Percentiles rank a stretch among this genome's conserved stretches.
Evolutionary conservation across 1,140 invertebrate species (phyloP).

Genomic region (Tetragnatha versicolor): DNA sequence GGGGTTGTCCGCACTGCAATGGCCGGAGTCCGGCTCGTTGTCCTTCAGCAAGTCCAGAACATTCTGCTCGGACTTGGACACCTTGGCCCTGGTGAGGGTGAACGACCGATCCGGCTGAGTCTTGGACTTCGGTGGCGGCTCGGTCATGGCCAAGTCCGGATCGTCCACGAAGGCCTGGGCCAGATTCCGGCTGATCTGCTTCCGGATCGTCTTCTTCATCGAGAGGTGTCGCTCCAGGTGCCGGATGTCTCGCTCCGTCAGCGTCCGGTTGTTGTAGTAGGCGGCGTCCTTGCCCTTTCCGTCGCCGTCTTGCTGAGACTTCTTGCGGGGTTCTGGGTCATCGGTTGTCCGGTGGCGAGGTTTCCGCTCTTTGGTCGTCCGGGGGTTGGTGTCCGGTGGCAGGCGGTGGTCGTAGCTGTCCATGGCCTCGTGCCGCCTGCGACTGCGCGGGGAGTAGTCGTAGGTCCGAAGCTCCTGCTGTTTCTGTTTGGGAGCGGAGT

Average conservation of each 20-base stretch:
- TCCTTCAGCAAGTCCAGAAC: slow-evolving; percentile 75
- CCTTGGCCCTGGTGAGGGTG: slow-evolving; percentile 58
- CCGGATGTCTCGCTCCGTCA: slow-evolving; percentile 76
- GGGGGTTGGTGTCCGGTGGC: neutral
- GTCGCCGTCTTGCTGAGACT: neutral
- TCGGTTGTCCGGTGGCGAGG: slow-evolving; percentile 18
- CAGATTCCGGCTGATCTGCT: slow-evolving; percentile 84
- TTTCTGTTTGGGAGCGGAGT: neutral
- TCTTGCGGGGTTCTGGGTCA: slow-evolving; percentile 2
- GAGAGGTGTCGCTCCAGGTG: slow-evolving; percentile 80
- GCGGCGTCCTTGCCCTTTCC: slow-evolving; percentile 21
- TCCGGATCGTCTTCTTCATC: slow-evolving; percentile 86
- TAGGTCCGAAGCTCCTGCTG: slow-evolving; percentile 39
- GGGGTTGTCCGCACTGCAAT: slow-evolving; percentile 50
- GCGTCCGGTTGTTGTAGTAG: slow-evolving; percentile 69
- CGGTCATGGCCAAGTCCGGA: slow-evolving; percentile 72
- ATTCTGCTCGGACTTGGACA: slow-evolving; percentile 70
- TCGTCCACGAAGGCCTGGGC: slow-evolving; percentile 76
- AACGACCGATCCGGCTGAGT: neutral
- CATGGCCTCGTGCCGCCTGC: slow-evolving; percentile 21
- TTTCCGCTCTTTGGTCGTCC: neutral
- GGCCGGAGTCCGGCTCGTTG: slow-evolving; percentile 46
- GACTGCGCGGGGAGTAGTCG: slow-evolving; percentile 50
- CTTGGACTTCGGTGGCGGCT: slow-evolving; percentile 65
- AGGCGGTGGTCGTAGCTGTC: slow-evolving; percentile 21